These are phyloP conservation scores for Serilophus lunatus DNA, from an alignment of 2,113 vertebrate species.

Conservation along the genomic window DNA sequence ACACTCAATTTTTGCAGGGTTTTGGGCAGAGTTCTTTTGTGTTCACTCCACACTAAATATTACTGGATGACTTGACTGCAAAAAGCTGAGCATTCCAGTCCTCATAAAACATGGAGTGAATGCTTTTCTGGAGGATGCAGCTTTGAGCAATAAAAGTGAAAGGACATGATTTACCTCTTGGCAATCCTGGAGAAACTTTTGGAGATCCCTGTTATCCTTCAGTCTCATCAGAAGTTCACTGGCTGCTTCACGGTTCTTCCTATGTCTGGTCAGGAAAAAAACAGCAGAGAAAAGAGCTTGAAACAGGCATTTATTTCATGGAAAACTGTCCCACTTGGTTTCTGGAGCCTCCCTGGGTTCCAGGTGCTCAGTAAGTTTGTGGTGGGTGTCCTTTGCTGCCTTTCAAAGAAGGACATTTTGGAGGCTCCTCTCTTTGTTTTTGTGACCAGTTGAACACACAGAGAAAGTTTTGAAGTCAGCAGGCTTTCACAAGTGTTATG, in stretches of 20 bases:
- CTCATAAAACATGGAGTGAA: not conserved
- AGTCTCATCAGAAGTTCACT: conserved; percentile 90
- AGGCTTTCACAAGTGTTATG: not conserved
- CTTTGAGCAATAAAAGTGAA: not conserved
- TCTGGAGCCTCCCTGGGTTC: not conserved
- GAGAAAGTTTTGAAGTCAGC: not conserved
- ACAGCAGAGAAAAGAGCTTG: not conserved
- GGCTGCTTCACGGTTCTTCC: conserved; percentile 92
- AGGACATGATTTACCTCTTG: conserved; percentile 83
- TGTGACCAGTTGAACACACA: not conserved
- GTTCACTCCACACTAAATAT: not conserved
- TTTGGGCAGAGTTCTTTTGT: not conserved
- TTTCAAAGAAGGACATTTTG: not conserved
- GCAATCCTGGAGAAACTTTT: conserved; percentile 96
- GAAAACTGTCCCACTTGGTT: not conserved
- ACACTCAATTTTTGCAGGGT: not conserved
- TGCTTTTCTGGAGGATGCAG: not conserved
- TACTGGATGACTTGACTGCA: not conserved
- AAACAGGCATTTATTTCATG: not conserved
- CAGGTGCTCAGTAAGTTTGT: rapidly evolving
- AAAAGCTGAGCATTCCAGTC: not conserved
- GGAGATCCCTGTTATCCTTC: conserved; percentile 97
- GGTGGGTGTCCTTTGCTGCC: not conserved
- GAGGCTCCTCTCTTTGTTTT: not conserved
- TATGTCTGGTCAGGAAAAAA: conserved; percentile 77